Conservation (phyloP, 2,888 invertebrate genomes). For the Micoletzkya japonica region DNA sequence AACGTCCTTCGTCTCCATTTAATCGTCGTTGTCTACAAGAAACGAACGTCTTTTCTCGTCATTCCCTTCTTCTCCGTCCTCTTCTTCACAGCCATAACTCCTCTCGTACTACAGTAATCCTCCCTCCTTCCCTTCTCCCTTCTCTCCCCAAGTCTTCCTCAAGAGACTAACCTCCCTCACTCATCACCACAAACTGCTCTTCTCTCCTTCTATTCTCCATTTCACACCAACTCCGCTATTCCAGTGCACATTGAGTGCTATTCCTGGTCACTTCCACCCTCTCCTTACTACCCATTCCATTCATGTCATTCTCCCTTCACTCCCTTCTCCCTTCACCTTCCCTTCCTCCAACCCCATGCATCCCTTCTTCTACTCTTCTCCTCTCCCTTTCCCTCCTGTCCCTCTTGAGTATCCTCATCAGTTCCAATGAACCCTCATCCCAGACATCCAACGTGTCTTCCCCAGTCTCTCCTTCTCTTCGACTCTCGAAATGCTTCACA, state of each 20-base stretch:
- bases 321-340: background rate
- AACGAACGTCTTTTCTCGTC: background rate
- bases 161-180: too few relatives aligned
- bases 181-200: too few relatives aligned
- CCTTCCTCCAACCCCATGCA: background rate
- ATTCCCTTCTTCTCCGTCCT: background rate
- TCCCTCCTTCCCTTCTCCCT: background rate
- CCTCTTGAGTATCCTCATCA: too few relatives aligned
- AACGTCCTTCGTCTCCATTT: too few relatives aligned
- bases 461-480: background rate
- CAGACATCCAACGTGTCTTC: background rate
- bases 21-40: too few relatives aligned
- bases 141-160: background rate
- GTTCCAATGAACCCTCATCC: too few relatives aligned
- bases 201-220: too few relatives aligned
- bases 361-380: background rate
- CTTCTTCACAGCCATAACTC: background rate
- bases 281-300: background rate
- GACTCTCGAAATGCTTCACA: background rate
- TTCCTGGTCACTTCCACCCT: too few relatives aligned
- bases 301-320: background rate
- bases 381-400: background rate
- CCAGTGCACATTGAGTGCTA: too few relatives aligned
- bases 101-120: too few relatives aligned
- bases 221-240: too few relatives aligned